These are phyloP conservation scores for Nycticebus coucang DNA, from an alignment of 2,113 vertebrate species.

Conservation along the genomic window DNA sequence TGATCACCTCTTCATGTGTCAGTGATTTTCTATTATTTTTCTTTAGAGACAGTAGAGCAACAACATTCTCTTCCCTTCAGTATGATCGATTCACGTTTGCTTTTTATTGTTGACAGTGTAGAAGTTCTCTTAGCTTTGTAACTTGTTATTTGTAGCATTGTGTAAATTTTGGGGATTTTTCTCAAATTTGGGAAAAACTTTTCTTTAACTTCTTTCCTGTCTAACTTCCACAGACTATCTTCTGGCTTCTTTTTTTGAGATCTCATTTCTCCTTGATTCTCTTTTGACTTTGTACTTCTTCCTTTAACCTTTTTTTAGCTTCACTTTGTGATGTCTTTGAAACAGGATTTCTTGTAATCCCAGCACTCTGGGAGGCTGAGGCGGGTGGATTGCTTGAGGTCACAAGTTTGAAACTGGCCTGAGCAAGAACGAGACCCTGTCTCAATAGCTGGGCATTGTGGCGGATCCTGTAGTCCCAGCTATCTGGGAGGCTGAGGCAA, in stretches of 20 bases:
- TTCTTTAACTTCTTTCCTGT: background rate
- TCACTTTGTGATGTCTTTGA: slow-evolving; percentile 23
- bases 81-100: background rate
- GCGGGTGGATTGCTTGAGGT: too few species aligned
- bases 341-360: background rate
- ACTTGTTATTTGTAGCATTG: background rate
- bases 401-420: too few species aligned
- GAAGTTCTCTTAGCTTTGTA: background rate
- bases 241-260: background rate
- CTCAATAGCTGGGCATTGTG: too few species aligned
- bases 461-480: too few species aligned
- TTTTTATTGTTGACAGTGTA: background rate
- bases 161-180: background rate
- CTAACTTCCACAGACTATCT: background rate
- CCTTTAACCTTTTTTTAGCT: background rate
- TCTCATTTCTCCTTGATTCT: background rate
- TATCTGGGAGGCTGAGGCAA: too few species aligned
- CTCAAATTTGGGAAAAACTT: background rate
- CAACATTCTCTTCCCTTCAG: background rate
- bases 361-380: too few species aligned
- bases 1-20: background rate
- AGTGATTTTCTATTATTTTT: background rate
- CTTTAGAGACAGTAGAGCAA: background rate
- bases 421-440: too few species aligned
- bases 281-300: background rate